Base-by-base conservation (phyloP, 2,888 invertebrate species). In the Ecdyonurus torrentis region DNA sequence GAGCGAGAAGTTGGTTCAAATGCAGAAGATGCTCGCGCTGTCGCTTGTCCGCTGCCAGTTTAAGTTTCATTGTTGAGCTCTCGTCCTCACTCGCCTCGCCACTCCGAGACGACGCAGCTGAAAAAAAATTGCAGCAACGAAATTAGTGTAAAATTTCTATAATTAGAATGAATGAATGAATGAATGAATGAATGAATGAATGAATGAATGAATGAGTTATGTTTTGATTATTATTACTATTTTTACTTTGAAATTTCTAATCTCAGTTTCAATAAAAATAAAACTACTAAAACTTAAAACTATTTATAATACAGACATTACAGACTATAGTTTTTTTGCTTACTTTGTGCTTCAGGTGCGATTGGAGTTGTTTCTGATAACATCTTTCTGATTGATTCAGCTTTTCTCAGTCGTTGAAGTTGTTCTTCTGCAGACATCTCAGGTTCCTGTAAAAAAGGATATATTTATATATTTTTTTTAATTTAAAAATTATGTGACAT, bases 311-410 rank as follows among this genome's bases (percentile, higher is more conserved):
- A n/a, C n/a, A n/a, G n/a, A n/a, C n/a, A n/a, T n/a, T n/a, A n/a
- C n/a, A n/a, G n/a, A n/a, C n/a, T n/a, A n/a, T n/a, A n/a, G 52
- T 7, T 7, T 15, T 58, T 59, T 52, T 1, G 22, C 1, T 52
- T 59, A 65, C 62, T 59, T 65, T 63, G 60, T 10, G 58, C 52
- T 60, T 68, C 68, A 20, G 67, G 62, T 65, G 68, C 52, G 52
- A 79, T 75, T 58, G 79, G 77, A 2, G 83, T 78, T 22, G 84
- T 82, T 70, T 89, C 85, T 0, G 91, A 86, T 19, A 94, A 79
- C 89, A 94, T 91, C 74, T 90, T 91, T 72, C 91, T 87, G 67
- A 94, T 93, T 15, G 89, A 87, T 72, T 93, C 92, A 2, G 92
- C 91, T 76, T 93, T 93, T 73, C 91, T 88, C 72, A 84, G 81